These are phyloP conservation scores for Mesoclemmys tuberculata DNA, from an alignment of 2,113 vertebrate species.

Conservation along the genomic window DNA sequence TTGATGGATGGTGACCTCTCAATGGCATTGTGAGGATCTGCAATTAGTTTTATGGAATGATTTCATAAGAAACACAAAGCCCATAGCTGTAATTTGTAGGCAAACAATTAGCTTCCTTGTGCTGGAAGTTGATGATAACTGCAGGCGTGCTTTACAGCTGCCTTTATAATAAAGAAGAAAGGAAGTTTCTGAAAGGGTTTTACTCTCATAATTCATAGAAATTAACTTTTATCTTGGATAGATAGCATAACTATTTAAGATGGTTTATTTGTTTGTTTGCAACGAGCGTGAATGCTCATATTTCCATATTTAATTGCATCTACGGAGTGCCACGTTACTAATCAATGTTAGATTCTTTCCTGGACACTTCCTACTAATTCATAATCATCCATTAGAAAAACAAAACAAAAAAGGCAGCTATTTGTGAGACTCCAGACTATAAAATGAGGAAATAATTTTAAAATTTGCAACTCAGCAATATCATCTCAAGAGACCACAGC, in stretches of 20 bases:
- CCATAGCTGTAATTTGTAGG: slow-evolving; percentile 22
- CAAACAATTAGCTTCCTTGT: slow-evolving; percentile 46
- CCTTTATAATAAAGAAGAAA: background rate
- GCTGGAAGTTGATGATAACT: slow-evolving; percentile 37
- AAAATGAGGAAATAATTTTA: background rate
- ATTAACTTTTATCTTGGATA: background rate
- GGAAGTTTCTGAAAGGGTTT: background rate
- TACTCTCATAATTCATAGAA: background rate
- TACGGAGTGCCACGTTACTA: slow-evolving; percentile 1
- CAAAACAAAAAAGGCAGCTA: background rate
- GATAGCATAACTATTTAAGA: slow-evolving; percentile 1
- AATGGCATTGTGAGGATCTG: background rate
- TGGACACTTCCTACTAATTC: slow-evolving; percentile 9
- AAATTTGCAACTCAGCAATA: background rate
- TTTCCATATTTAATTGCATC: slow-evolving; percentile 7
- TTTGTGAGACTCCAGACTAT: background rate
- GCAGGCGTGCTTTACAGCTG: background rate
- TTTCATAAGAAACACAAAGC: slow-evolving; percentile 20
- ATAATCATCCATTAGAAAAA: background rate
- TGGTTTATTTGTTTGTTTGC: background rate
- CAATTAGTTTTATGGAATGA: background rate
- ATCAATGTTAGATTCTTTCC: background rate
- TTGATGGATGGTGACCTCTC: background rate
- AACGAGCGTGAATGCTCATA: background rate
- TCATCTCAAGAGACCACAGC: background rate